Evolutionary conservation across 1,140 invertebrate genomes (phyloP).

Genomic region (Drosophila pachea): DNA sequence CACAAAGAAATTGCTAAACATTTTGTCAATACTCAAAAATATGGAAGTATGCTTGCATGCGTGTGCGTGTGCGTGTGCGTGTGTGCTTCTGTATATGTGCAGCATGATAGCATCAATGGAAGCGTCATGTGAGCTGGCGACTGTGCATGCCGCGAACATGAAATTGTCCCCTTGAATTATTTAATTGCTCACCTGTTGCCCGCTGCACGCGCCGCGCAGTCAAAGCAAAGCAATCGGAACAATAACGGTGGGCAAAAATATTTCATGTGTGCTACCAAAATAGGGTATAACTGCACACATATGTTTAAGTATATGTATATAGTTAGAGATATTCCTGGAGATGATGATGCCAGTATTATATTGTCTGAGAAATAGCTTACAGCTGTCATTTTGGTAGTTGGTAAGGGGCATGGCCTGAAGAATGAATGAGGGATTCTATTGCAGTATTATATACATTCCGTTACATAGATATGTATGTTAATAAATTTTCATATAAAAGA

Average conservation of each 20-base stretch:
- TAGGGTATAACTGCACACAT: not conserved
- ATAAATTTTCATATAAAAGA: too few species aligned
- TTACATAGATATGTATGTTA: too few species aligned
- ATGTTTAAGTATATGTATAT: not conserved
- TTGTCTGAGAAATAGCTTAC: too few species aligned
- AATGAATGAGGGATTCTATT: too few species aligned
- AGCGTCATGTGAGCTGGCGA: slow-evolving; percentile 40
- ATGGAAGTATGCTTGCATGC: slow-evolving; percentile 4
- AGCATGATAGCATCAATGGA: slow-evolving; percentile 22
- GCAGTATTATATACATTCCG: too few species aligned
- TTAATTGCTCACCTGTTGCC: slow-evolving; percentile 37
- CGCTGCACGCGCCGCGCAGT: slow-evolving; percentile 26
- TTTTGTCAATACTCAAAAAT: slow-evolving; percentile 48
- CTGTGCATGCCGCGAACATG: slow-evolving; percentile 24
- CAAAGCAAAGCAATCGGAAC: not conserved
- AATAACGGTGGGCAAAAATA: slow-evolving; percentile 9
- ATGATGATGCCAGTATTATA: too few species aligned
- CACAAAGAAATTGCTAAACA: slow-evolving; percentile 21
- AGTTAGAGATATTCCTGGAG: too few species aligned
- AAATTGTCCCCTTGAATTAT: slow-evolving; percentile 28
- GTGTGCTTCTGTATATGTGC: slow-evolving; percentile 2
- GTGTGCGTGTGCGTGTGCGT: not conserved
- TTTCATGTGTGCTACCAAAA: not conserved
- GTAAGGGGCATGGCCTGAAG: too few species aligned
- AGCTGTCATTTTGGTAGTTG: too few species aligned